Conservation (phyloP, 2,797 vertebrate species). For the Natrix natrix region DNA sequence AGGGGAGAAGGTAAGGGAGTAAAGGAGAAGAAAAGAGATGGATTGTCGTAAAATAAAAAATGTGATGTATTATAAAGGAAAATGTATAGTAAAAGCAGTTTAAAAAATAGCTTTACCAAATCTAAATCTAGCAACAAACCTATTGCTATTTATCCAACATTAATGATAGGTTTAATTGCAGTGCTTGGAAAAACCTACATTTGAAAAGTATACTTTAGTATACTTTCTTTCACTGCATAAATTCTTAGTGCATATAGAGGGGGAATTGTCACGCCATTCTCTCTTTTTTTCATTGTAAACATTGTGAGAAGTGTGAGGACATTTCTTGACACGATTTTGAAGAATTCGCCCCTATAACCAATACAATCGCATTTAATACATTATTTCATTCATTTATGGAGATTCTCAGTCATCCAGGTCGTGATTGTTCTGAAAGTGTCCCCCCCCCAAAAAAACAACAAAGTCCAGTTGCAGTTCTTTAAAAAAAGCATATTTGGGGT, state of each 20-base stretch:
- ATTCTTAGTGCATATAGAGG: neutral
- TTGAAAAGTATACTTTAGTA: neutral
- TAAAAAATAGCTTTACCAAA: neutral
- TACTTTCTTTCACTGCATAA: neutral
- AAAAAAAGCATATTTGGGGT: neutral
- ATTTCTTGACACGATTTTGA: neutral
- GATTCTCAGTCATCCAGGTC: neutral
- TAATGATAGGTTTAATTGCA: no score
- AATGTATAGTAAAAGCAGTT: no score
- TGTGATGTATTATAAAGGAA: no score
- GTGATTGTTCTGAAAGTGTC: neutral
- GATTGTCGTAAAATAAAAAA: no score
- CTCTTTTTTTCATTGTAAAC: neutral
- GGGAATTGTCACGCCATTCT: neutral
- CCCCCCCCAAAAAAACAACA: neutral
- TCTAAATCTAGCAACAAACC: neutral
- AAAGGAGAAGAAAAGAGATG: no score
- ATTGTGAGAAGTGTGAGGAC: neutral
- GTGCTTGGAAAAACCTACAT: neutral
- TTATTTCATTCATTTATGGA: neutral
- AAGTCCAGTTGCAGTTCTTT: neutral
- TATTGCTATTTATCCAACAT: no score
- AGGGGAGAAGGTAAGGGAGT: no score
- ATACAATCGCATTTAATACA: neutral
- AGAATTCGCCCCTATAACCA: neutral